Evolutionary conservation across 2,797 vertebrate species (phyloP).

Genomic region (Coluber constrictor): DNA sequence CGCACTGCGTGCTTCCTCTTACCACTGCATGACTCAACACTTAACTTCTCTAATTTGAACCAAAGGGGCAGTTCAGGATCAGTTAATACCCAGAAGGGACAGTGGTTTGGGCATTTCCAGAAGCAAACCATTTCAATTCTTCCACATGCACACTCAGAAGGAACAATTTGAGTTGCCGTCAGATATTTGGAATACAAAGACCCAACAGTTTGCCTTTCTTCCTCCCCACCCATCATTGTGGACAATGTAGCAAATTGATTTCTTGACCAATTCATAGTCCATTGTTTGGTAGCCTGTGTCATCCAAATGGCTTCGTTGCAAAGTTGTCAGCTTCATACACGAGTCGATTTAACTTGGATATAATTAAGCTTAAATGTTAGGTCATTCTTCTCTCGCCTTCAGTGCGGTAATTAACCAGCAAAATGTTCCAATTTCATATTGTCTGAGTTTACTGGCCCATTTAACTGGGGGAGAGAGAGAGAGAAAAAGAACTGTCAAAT

Average conservation of each 20-base stretch:
- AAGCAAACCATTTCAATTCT: background rate
- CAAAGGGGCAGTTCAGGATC: background rate
- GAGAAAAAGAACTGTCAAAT: background rate
- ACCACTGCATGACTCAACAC: background rate
- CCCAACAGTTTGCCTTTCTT: background rate
- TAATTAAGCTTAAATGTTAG: background rate
- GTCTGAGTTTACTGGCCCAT: background rate
- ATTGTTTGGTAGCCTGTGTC: background rate
- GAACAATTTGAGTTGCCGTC: background rate
- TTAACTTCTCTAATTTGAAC: background rate
- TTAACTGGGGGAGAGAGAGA: background rate
- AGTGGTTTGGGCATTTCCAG: background rate
- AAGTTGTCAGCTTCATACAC: background rate
- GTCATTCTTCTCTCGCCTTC: background rate
- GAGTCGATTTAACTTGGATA: background rate
- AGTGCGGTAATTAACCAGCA: background rate
- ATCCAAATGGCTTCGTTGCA: background rate
- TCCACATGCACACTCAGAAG: too few species aligned
- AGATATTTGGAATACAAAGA: background rate
- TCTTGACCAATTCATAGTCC: background rate
- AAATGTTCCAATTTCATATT: slow-evolving; percentile 6
- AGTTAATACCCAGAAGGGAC: background rate
- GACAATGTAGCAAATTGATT: background rate
- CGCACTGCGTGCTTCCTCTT: background rate
- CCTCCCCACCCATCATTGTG: background rate